Conservation (phyloP, 2,888 invertebrate species). For the Phortica okadai region DNA sequence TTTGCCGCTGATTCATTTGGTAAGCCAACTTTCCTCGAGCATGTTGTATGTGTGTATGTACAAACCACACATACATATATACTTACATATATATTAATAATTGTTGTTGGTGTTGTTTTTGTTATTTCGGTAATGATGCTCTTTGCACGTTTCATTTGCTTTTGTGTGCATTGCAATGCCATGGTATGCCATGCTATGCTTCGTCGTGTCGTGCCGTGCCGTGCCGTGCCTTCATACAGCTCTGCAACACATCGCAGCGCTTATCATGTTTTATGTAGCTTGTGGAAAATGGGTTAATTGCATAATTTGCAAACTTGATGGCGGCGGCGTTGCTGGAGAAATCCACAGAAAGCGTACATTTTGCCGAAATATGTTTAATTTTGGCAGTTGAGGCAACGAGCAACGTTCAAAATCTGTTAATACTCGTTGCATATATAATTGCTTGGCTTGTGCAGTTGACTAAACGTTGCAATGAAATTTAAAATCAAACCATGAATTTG, state of each 20-base stretch:
- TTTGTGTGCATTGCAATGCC: background rate
- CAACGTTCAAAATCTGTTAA: background rate
- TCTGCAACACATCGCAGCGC: no score
- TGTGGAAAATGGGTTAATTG: slow-evolving; percentile 67
- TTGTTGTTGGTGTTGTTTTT: slow-evolving; percentile 36
- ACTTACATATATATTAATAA: slow-evolving; percentile 15
- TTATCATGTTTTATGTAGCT: background rate
- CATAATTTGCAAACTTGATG: slow-evolving; percentile 67
- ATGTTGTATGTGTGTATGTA: slow-evolving; percentile 8
- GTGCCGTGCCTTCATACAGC: slow-evolving; percentile 9
- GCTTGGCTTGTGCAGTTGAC: background rate
- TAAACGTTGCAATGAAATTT: background rate
- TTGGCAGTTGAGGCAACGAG: background rate
- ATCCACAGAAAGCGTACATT: background rate
- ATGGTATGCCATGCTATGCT: background rate
- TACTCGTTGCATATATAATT: background rate
- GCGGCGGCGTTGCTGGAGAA: slow-evolving; percentile 35
- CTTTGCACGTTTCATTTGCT: slow-evolving; percentile 40
- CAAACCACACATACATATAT: background rate
- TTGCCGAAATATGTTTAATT: background rate
- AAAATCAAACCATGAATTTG: no score
- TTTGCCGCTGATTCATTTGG: slow-evolving; percentile 37
- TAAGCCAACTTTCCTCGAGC: slow-evolving; percentile 28
- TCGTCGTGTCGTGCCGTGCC: slow-evolving; percentile 22
- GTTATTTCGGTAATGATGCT: slow-evolving; percentile 52